These are phyloP conservation scores for Malurus elegans DNA, from an alignment of 2,113 vertebrate genomes.

Conservation along the genomic window DNA sequence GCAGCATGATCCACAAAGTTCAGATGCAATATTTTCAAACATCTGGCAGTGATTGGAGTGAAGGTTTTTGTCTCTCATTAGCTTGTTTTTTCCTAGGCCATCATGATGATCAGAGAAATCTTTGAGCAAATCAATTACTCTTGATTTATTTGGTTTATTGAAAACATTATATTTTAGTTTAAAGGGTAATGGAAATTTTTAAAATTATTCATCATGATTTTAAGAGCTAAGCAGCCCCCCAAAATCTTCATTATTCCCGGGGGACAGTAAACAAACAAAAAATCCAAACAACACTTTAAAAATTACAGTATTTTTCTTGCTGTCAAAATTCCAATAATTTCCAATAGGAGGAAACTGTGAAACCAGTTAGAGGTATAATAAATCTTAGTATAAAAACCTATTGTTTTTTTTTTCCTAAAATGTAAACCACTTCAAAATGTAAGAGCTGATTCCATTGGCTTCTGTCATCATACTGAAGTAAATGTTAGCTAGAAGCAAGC, in stretches of 20 bases:
- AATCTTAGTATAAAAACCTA: not conserved
- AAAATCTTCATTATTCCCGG: not conserved
- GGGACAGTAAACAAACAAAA: not conserved
- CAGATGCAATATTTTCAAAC: not conserved
- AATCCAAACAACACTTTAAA: too few relatives aligned
- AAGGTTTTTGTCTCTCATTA: not conserved
- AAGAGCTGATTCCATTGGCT: not conserved
- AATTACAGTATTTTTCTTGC: not conserved
- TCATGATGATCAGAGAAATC: not conserved
- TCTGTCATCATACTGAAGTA: not conserved
- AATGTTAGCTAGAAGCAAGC: not conserved
- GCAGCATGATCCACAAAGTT: not conserved
- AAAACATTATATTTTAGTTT: not conserved
- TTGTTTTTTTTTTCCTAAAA: rapidly evolving
- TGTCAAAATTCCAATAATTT: not conserved
- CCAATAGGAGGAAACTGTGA: not conserved
- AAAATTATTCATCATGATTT: not conserved
- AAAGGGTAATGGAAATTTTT: not conserved
- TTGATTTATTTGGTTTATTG: not conserved
- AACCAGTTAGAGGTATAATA: not conserved
- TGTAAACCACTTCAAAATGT: not conserved
- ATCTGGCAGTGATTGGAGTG: not conserved
- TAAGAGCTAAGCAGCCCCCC: not conserved
- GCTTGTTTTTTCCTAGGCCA: not conserved
- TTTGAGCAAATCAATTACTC: not conserved